Evolutionary conservation across 2,113 vertebrate species (phyloP), one percentile per base, ranked within the genome.

Genomic region (Damaliscus lunatus): DNA sequence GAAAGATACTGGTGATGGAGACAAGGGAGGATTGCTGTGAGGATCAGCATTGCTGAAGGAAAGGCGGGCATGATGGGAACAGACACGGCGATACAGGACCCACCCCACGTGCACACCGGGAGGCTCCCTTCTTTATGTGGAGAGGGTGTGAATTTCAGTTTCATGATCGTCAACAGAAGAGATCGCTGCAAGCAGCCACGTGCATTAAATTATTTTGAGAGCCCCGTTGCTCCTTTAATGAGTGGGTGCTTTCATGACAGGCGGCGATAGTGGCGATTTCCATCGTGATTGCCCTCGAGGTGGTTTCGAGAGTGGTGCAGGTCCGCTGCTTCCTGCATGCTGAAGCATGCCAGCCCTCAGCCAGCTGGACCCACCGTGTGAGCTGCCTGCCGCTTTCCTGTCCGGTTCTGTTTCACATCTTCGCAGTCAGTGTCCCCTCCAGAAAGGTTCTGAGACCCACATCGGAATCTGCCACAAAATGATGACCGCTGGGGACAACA

Each of bases 251-350:
- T 92, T 71, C 71, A 21, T 67, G 57, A 59, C 36, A 0, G 55
- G 67, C 50, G 90, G 92, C 43, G 60, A 84, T 74, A 25, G 82
- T 78, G 88, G 93, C 60, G 60, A 53, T 96, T 94, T 97, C 96
- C 48, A 82, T 92, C 7, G 0, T 80, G 88, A 60, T 94, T 64
- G 27, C 83, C 12, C 78, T 89, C 2, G 33, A 53, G 83, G 64
- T 21, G 71, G 43, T 12, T 48, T 50, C 21, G 74, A 93, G 91
- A 93, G 50, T 33, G 52, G 60, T 23, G 31, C 48, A 23, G 1
- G 13, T 52, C 48, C 33, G 11, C 97, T 78, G 88, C 93, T 74
- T 55, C 60, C 82, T 19, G 0, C 46, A 13, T 27, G 16, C 3
- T 0, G 80, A 86, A 64, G 94, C 81, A 52, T 60, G 46, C n/a